Conservation (phyloP, 1,140 invertebrate genomes). For the Atopsyche davidsoni region DNA sequence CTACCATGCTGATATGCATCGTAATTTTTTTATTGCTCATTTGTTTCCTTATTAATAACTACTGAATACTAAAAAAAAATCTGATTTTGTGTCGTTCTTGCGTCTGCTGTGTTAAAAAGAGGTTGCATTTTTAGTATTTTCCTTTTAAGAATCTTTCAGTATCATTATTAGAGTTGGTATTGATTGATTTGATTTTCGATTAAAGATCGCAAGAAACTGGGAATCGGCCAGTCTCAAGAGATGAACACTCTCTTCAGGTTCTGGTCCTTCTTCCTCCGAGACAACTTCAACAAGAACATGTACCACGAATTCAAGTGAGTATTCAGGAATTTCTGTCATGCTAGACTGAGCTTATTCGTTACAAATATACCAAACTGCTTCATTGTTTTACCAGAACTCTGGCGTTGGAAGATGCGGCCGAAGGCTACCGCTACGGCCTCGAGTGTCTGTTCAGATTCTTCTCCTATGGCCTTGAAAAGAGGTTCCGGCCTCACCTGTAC, state of each 20-base stretch:
- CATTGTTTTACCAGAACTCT: constrained; percentile 49
- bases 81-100: constrained; percentile 18
- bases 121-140: neutral
- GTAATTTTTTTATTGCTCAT: too few species aligned
- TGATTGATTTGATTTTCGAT: constrained; percentile 30
- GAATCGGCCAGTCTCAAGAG: constrained; percentile 88
- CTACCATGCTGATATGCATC: too few species aligned
- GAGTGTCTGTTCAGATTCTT: constrained; percentile 99
- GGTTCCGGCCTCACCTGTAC: constrained; percentile 89
- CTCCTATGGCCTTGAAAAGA: constrained; percentile 94
- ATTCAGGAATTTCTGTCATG: neutral
- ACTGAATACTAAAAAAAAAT: constrained; percentile 29
- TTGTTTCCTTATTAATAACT: too few species aligned
- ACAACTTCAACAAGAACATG: constrained; percentile 98
- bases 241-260: constrained; percentile 98
- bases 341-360: neutral
- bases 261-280: constrained; percentile 98
- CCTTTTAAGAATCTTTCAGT: neutral
- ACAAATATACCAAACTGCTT: neutral
- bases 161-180: too few species aligned
- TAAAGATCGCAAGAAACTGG: constrained; percentile 82
- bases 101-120: neutral
- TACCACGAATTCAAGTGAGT: constrained; percentile 84
- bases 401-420: constrained; percentile 86
- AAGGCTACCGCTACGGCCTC: constrained; percentile 84